Conservation (phyloP, 2,888 invertebrate genomes). For the Nezara viridula region DNA sequence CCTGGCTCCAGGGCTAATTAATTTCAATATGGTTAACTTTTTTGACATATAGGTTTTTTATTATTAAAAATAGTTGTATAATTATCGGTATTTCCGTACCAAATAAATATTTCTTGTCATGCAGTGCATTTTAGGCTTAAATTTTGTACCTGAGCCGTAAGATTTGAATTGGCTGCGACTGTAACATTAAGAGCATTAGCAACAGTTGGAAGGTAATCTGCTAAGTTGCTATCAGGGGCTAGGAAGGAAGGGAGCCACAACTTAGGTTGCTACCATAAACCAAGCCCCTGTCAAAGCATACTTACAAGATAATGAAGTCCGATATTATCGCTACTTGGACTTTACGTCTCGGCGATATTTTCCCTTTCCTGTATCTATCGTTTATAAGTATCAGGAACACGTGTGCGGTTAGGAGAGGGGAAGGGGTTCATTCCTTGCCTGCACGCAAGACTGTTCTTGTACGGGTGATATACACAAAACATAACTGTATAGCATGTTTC, state of each 20-base stretch:
- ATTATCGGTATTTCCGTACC: not conserved
- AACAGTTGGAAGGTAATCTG: conserved; percentile 41
- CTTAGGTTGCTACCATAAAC: conserved; percentile 41
- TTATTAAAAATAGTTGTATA: not conserved
- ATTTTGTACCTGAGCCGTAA: not conserved
- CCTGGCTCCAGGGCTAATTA: too few species aligned
- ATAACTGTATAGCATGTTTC: not conserved
- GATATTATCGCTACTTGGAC: conserved; percentile 27
- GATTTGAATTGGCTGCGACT: not conserved
- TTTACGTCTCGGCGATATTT: conserved; percentile 16
- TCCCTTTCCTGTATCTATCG: not conserved
- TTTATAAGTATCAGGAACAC: not conserved
- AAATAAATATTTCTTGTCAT: not conserved
- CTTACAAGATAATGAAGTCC: conserved; percentile 26
- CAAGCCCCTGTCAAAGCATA: conserved; percentile 12
- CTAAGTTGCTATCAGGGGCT: conserved; percentile 26
- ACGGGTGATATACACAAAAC: not conserved
- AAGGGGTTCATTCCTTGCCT: not conserved
- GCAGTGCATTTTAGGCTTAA: not conserved
- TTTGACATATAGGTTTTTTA: too few species aligned
- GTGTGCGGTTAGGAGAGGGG: not conserved
- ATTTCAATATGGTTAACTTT: too few species aligned
- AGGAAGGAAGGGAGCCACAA: conserved; percentile 39
- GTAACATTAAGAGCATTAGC: conserved; percentile 34
- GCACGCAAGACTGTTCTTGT: not conserved